Evolutionary conservation across 92 coral and sea anemone species (phyloP), one percentile per base, ranked within the genome.

Genomic region (Zoanthus sansibaricus): DNA sequence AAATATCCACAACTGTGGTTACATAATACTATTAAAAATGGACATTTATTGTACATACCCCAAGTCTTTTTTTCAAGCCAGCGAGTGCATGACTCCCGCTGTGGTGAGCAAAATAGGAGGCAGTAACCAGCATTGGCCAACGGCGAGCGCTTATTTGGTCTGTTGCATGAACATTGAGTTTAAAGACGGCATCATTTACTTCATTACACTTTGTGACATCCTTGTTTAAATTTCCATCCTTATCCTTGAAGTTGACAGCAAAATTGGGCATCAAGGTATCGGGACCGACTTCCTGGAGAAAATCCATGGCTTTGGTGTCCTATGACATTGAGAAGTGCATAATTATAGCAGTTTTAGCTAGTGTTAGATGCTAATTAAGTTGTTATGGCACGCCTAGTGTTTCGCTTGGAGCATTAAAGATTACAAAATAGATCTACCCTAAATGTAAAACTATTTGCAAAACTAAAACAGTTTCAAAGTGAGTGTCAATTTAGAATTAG

Each of bases 211-310:
- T 3, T 10, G 59, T 76, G 0, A 58, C 4, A 2, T 44, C 73
- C 11, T 47, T 62, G 33, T 77, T 78, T n/a, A 78, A 12, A 25
- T 18, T 58, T 33, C 83, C 83, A 59, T 37, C 55, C 47, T 47
- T 14, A 33, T 37, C 25, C 59, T 70, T 91, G 84, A 91, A 46
- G 75, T 91, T 91, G 46, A 91, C 79, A 14, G 89, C 91, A 84
- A 91, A 91, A 76, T 88, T 88, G 58, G 90, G 90, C 73, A 91
- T 88, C 94, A 91, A 58, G 13, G 89, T 79, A 78, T 91, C 94
- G 12, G 94, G 91, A 1, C 94, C 94, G 42, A 91, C 83, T 74
- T 83, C 83, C 54, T 18, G 89, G 48, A 91, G 87, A 51, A 91
- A 83, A 0, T 15, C 69, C 87, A 88, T 78, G 3, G 93, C 93